Conservation (phyloP, 2,113 vertebrate genomes). For the Alligator sinensis region DNA sequence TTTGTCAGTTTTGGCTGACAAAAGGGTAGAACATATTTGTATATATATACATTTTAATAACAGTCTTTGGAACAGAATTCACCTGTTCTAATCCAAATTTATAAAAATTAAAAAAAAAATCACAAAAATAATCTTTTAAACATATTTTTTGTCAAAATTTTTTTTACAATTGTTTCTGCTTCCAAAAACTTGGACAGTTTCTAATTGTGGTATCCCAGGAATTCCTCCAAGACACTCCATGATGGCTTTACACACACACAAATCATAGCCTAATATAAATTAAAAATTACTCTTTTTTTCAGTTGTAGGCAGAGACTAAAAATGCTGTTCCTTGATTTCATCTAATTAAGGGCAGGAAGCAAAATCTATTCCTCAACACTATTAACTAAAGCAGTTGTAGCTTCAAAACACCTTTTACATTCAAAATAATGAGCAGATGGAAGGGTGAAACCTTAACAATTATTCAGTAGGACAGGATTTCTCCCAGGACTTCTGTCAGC, state of each 20-base stretch:
- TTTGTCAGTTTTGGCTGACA: no score
- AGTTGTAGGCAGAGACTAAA: no score
- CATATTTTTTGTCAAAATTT: neutral
- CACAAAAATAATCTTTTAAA: neutral
- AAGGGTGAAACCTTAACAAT: neutral
- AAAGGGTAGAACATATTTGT: neutral
- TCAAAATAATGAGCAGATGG: neutral
- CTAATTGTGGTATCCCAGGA: neutral
- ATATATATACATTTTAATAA: neutral
- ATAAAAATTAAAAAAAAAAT: neutral
- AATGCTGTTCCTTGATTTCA: no score
- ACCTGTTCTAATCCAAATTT: neutral
- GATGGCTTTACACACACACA: neutral
- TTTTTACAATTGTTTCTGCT: neutral
- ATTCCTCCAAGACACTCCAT: neutral
- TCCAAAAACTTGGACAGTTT: neutral
- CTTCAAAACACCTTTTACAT: neutral
- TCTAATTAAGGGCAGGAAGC: neutral
- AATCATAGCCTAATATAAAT: neutral
- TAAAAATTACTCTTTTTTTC: neutral
- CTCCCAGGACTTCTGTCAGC: neutral
- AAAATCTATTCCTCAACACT: neutral
- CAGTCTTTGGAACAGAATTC: neutral
- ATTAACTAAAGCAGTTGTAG: neutral
- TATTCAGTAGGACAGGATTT: no score